Conservation (phyloP, 2,797 vertebrate genomes). For the Sciurus vulgaris region DNA sequence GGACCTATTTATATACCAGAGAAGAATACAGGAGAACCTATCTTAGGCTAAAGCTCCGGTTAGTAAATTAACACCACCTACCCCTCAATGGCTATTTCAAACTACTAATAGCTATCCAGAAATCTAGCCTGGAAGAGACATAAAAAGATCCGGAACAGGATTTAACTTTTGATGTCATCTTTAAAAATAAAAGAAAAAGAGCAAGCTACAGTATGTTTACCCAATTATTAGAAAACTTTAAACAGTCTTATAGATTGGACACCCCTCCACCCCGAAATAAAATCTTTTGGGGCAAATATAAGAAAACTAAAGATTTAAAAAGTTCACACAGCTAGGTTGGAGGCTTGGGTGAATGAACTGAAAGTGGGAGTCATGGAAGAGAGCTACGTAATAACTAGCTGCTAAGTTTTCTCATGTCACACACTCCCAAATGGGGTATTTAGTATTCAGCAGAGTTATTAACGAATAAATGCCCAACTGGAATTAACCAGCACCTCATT, state of each 20-base stretch:
- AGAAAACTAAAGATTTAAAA: slow-evolving; percentile 52
- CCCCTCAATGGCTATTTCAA: slow-evolving; percentile 64
- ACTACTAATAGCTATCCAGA: slow-evolving; percentile 57
- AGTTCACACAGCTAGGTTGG: background rate
- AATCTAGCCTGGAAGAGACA: slow-evolving; percentile 61
- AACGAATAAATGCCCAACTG: slow-evolving; percentile 26
- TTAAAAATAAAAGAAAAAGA: background rate
- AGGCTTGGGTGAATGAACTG: background rate
- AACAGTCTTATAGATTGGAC: background rate
- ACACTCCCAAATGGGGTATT: slow-evolving; percentile 33
- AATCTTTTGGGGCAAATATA: background rate
- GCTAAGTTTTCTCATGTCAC: background rate
- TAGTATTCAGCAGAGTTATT: slow-evolving; percentile 53
- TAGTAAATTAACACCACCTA: slow-evolving; percentile 67
- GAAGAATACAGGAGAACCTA: slow-evolving; percentile 42
- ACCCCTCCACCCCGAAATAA: background rate
- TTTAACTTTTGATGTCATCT: slow-evolving; percentile 54
- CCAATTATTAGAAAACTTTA: background rate
- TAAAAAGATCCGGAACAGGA: slow-evolving; percentile 49
- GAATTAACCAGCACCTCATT: slow-evolving; percentile 70
- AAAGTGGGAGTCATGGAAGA: slow-evolving; percentile 36
- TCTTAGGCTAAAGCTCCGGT: slow-evolving; percentile 61
- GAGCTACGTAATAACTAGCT: slow-evolving; percentile 47
- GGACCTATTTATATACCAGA: slow-evolving; percentile 36
- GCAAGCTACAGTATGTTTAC: background rate